Evolutionary conservation across 2,888 invertebrate species (phyloP).

Genomic region (Bellardia pandia): DNA sequence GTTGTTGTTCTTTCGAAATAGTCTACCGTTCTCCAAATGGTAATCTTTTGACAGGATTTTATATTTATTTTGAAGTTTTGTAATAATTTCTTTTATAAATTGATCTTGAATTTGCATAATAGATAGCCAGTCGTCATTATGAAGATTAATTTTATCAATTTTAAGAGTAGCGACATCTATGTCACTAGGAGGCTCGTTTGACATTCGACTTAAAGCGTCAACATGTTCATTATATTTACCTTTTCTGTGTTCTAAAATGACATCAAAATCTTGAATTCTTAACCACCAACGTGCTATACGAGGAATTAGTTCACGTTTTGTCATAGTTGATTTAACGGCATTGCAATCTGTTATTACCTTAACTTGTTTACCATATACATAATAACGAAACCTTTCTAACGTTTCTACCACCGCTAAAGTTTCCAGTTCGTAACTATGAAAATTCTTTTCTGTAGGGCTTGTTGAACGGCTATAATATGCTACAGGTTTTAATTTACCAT

Average conservation of each 20-base stretch:
- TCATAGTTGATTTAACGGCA: conserved; percentile 62
- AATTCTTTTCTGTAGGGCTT: not conserved
- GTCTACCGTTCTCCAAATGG: conserved; percentile 5
- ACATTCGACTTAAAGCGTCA: not conserved
- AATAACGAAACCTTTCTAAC: conserved; percentile 45
- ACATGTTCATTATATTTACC: not conserved
- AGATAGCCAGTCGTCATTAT: conserved; percentile 11
- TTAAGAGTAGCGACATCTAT: conserved; percentile 30
- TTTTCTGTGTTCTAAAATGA: conserved; percentile 9
- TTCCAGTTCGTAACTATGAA: conserved; percentile 33
- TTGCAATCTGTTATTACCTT: conserved; percentile 25
- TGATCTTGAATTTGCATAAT: conserved; percentile 14
- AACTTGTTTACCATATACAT: conserved; percentile 35
- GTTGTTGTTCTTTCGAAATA: conserved; percentile 1
- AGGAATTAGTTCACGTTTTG: conserved; percentile 62
- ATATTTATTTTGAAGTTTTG: not conserved
- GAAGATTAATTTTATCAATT: conserved; percentile 1
- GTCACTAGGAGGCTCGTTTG: conserved; percentile 13
- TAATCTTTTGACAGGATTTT: not conserved
- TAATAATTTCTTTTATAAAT: not conserved
- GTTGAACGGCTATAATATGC: conserved; percentile 29
- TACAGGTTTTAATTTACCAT: not conserved
- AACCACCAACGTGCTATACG: conserved; percentile 35
- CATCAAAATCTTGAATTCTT: conserved; percentile 23
- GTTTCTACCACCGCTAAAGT: conserved; percentile 22